Base-by-base conservation (phyloP, 2,888 invertebrate genomes). In the Nomada ruficornis region DNA sequence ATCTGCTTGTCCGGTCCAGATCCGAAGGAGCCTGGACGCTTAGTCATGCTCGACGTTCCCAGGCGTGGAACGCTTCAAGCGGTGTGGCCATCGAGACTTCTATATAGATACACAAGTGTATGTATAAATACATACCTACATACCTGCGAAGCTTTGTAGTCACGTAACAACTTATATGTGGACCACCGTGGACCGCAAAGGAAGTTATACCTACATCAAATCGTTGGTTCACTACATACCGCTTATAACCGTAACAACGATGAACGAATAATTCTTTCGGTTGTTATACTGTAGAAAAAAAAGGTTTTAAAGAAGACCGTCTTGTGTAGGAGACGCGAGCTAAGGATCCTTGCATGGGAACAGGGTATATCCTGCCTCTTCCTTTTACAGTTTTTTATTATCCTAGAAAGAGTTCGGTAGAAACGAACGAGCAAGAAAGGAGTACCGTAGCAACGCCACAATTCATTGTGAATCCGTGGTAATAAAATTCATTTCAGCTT, bases 11-110 rank as follows among this genome's bases (percentile, higher is more conserved):
- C 89, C 83, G 77, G 85, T 73, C 69, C 88, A 79, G 82, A 83
- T 87, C 77, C 87, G 84, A 82, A 84, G 80, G 80, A 83, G 77
- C 83, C 86, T 81, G 84, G 83, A 81, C 88, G 90, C 89, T 89
- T 89, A 89, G 89, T 89, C 89, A 90, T 90, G 85, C 89, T 87
- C 88, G 81, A 78, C 86, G 86, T 89, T 89, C 90, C 86, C 89
- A 89, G 88, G 88, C 90, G 81, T 76, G 80, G 85, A 86, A 68
- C 85, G 78, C 85, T 80, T 71, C 76, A 44, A 86, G 81, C 83
- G 73, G 76, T 72, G 71, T 75, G 77, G 72, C 83, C 85, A 65
- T 78, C 75, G 65, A 72, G 68, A 67, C 64, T 67, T 78, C 69
- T 65, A 57, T 63, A 50, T 68, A 79, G 72, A 69, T 69, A 68